phyloP scores from a whole-genome alignment of 1,140 invertebrate species.

The Mya arenaria region DNA sequence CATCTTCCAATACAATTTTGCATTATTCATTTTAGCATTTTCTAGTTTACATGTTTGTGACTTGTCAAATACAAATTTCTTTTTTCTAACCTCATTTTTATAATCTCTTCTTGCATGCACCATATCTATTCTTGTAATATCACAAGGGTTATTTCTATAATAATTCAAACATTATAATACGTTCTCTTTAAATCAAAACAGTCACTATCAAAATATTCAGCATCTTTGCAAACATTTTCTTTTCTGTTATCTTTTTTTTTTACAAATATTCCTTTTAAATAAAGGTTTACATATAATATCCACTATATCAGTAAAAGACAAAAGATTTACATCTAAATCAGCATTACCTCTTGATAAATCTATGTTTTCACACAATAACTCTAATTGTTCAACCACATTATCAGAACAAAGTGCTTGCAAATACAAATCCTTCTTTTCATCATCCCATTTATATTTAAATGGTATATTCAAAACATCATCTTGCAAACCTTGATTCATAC shows the following conservation, averaged over 20 bases:
- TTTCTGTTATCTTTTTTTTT: background rate
- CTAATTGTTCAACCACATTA: background rate
- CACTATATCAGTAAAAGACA: background rate
- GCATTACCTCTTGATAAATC: background rate
- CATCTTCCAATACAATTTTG: too few species aligned
- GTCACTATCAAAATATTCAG: background rate
- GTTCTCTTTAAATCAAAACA: background rate
- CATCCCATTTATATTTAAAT: slow-evolving; percentile 23
- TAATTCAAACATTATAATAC: slow-evolving; percentile 13
- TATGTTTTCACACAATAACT: background rate
- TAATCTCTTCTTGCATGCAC: background rate
- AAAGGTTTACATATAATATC: background rate
- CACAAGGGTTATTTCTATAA: background rate
- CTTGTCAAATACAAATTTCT: background rate
- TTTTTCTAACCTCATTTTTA: slow-evolving; percentile 6
- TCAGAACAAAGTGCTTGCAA: background rate
- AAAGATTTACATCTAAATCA: background rate
- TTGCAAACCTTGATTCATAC: background rate
- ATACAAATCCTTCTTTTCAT: slow-evolving; percentile 16
- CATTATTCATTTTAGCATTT: too few species aligned
- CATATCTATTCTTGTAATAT: background rate
- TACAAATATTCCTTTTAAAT: background rate
- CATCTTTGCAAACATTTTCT: slow-evolving; percentile 1
- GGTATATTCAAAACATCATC: background rate
- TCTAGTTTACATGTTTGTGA: background rate